Percentiles rank a stretch among this genome's conserved stretches.
Evolutionary conservation across 2,113 vertebrate genomes (phyloP).

Genomic region (Loxodonta africana): DNA sequence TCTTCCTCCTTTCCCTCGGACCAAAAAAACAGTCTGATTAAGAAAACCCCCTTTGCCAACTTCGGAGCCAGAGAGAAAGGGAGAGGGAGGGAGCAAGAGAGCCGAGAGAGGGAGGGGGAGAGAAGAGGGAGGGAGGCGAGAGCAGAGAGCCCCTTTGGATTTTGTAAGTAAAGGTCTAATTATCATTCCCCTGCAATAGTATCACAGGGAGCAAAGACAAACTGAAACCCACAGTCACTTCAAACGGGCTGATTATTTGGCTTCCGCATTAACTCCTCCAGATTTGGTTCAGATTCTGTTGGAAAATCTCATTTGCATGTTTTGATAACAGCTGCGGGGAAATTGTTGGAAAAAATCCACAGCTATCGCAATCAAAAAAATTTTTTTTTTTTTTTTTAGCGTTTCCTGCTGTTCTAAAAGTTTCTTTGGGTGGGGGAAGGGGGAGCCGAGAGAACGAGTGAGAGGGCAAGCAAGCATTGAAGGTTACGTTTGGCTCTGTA

Average conservation of each 20-base stretch:
- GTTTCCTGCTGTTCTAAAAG: constrained; percentile 58
- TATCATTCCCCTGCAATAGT: constrained; percentile 73
- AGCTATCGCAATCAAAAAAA: constrained; percentile 69
- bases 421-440: not conserved
- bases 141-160: constrained; percentile 62
- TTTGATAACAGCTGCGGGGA: constrained; percentile 82
- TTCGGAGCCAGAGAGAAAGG: constrained; percentile 57
- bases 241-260: constrained; percentile 82
- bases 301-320: constrained; percentile 85
- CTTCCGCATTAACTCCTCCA: constrained; percentile 78
- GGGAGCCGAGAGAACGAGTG: not conserved
- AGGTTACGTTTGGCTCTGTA: not conserved
- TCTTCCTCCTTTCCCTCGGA: constrained; percentile 80
- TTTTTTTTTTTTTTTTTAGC: not conserved
- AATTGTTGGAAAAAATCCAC: constrained; percentile 70
- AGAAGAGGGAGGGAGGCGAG: not conserved
- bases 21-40: constrained; percentile 85
- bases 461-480: not conserved
- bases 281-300: constrained; percentile 81
- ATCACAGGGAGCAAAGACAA: constrained; percentile 71
- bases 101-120: not conserved
- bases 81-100: not conserved
- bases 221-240: constrained; percentile 80
- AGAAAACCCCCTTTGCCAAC: constrained; percentile 83
- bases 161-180: constrained; percentile 81